Evolutionary conservation across 2,888 invertebrate genomes (phyloP).

Genomic region (Melieria omissa): DNA sequence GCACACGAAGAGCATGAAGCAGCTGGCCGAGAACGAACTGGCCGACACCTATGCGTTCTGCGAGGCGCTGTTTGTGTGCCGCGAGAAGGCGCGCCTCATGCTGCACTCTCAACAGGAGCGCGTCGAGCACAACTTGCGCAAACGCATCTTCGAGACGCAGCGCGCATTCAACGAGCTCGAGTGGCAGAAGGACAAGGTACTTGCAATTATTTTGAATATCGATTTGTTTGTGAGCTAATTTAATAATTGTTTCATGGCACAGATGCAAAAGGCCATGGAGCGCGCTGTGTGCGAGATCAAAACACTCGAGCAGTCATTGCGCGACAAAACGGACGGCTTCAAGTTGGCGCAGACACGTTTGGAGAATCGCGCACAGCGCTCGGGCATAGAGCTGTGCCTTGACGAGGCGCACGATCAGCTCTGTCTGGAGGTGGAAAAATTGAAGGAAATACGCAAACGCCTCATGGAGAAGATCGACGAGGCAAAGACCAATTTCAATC

Average conservation of each 20-base stretch:
- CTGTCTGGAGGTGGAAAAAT: conserved; percentile 77
- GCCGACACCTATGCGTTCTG: conserved; percentile 81
- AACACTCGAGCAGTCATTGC: conserved; percentile 78
- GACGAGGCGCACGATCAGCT: conserved; percentile 81
- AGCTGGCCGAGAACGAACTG: conserved; percentile 82
- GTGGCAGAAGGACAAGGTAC: conserved; percentile 77
- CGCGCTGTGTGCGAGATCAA: conserved; percentile 80
- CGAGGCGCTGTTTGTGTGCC: conserved; percentile 81
- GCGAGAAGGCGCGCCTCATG: conserved; percentile 83
- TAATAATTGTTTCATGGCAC: background rate
- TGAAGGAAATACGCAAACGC: conserved; percentile 75
- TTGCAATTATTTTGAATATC: background rate
- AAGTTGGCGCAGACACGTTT: conserved; percentile 90
- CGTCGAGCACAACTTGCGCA: conserved; percentile 86
- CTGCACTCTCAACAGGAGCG: conserved; percentile 84
- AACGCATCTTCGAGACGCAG: conserved; percentile 88
- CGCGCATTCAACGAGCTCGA: conserved; percentile 86
- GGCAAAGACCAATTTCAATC: conserved; percentile 78
- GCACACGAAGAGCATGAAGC: conserved; percentile 79
- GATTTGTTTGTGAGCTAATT: background rate
- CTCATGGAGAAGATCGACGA: conserved; percentile 76
- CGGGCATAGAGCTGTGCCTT: conserved; percentile 79
- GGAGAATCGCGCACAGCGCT: conserved; percentile 84
- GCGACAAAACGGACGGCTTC: conserved; percentile 79
- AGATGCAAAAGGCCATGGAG: conserved; percentile 88